Percentiles rank a stretch among this genome's conserved stretches.
Evolutionary conservation across 2,113 vertebrate species (phyloP).

Genomic region (Ophthalmolycus amberensis): DNA sequence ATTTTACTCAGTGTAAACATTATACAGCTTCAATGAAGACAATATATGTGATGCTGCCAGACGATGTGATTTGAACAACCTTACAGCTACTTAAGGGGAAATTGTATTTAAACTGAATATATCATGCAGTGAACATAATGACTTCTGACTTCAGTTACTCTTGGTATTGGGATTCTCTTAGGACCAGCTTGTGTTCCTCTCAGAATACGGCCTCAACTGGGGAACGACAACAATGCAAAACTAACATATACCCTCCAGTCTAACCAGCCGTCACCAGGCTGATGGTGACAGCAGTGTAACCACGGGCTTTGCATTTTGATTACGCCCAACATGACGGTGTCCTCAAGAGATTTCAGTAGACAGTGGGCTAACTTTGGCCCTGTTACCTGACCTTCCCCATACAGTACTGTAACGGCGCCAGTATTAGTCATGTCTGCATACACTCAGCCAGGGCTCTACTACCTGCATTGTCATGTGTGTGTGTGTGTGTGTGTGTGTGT

Average conservation of each 20-base stretch:
- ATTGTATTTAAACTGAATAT: background rate
- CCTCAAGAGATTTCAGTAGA: constrained; percentile 46
- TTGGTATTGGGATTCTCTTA: background rate
- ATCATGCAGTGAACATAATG: background rate
- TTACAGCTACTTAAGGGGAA: background rate
- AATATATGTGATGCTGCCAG: background rate
- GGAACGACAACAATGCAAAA: background rate
- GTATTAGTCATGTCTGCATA: constrained; percentile 39
- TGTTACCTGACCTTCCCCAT: constrained; percentile 46
- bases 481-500: constrained; percentile 30
- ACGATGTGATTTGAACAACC: background rate
- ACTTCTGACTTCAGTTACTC: background rate
- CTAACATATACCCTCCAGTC: background rate
- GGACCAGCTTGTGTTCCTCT: background rate
- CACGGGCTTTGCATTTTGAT: constrained; percentile 3
- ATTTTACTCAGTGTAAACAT: background rate
- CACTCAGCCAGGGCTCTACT: constrained; percentile 39
- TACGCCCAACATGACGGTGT: constrained; percentile 10
- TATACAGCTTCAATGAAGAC: background rate
- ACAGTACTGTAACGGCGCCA: constrained; percentile 12
- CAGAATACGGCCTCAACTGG: background rate
- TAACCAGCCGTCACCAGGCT: constrained; percentile 1
- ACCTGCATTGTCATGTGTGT: constrained; percentile 48
- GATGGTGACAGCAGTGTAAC: constrained; percentile 16
- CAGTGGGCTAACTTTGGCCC: constrained; percentile 44